Percentiles rank a stretch among this genome's conserved stretches.
Conservation (phyloP, 2,888 invertebrate species). For the Euphydryas editha region DNA sequence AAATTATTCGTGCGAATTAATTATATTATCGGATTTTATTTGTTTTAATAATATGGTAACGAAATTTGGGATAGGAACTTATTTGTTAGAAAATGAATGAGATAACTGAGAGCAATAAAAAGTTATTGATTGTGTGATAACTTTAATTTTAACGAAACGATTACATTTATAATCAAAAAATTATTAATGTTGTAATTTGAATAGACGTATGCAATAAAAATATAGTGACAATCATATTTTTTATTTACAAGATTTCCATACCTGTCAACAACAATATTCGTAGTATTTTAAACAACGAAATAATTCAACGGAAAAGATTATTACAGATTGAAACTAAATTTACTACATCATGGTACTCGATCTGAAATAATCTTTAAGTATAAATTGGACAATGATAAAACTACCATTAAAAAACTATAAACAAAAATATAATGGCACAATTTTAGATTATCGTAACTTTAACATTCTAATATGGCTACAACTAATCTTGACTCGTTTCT, state of each 20-base stretch:
- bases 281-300: not conserved
- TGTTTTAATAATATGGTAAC: too few relatives aligned
- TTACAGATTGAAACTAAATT: conserved; percentile 1
- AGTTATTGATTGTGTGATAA: not conserved
- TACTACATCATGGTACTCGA: not conserved
- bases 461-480: conserved; percentile 28
- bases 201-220: conserved; percentile 12
- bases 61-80: too few relatives aligned
- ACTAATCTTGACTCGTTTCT: conserved; percentile 13
- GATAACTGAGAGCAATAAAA: not conserved
- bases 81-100: not conserved
- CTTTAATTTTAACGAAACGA: conserved; percentile 10
- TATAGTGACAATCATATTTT: not conserved
- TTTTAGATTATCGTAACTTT: not conserved
- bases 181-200: not conserved
- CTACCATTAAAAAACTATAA: not conserved
- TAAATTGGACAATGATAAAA: not conserved
- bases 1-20: not conserved
- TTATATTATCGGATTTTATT: too few relatives aligned
- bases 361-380: conserved; percentile 4
- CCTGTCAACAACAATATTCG: not conserved
- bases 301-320: not conserved
- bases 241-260: conserved; percentile 13
- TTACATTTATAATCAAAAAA: not conserved
- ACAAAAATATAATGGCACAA: not conserved